A percentile compares a stretch with the other conserved stretches of the same genome.
Evolutionary conservation across 2,113 vertebrate genomes (phyloP).

Genomic region (Anhinga rufa): DNA sequence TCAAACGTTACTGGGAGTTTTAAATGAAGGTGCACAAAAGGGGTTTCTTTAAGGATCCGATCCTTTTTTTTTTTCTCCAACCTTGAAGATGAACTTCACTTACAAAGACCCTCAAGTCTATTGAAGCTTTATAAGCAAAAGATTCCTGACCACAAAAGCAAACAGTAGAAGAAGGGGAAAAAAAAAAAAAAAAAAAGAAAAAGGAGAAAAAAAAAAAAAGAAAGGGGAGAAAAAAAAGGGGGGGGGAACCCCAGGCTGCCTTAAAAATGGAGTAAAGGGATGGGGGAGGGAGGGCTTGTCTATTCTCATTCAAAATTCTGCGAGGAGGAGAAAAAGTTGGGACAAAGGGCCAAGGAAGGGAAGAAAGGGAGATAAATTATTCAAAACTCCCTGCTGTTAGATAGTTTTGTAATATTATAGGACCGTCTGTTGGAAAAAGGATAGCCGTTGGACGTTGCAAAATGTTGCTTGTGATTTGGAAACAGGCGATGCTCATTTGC

Average conservation of each 20-base stretch:
- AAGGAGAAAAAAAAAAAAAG: no score
- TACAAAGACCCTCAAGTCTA: constrained; percentile 72
- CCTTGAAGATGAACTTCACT: constrained; percentile 92
- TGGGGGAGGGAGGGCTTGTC: constrained; percentile 60
- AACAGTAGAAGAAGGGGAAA: constrained; percentile 48
- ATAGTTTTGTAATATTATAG: constrained; percentile 86
- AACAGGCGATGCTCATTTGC: constrained; percentile 59
- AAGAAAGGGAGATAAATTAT: constrained; percentile 85
- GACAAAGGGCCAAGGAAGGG: constrained; percentile 79
- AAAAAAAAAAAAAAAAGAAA: neutral
- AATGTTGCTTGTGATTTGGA: constrained; percentile 74
- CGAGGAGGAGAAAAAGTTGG: constrained; percentile 69
- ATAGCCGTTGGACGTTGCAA: constrained; percentile 75
- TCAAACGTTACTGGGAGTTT: constrained; percentile 28
- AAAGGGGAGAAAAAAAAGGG: neutral
- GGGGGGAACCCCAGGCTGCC: constrained; percentile 10
- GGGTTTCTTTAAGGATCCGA: constrained; percentile 6
- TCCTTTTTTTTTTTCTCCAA: constrained; percentile 35
- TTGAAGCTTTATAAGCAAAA: constrained; percentile 74
- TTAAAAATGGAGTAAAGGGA: constrained; percentile 30
- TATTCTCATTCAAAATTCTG: constrained; percentile 81
- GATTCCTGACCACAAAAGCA: constrained; percentile 78
- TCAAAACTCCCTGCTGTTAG: constrained; percentile 85
- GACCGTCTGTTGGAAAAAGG: constrained; percentile 70
- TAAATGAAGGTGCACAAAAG: constrained; percentile 61